Evolutionary conservation across 2,888 invertebrate genomes (phyloP).

Genomic region (Eretmocerus hayati): DNA sequence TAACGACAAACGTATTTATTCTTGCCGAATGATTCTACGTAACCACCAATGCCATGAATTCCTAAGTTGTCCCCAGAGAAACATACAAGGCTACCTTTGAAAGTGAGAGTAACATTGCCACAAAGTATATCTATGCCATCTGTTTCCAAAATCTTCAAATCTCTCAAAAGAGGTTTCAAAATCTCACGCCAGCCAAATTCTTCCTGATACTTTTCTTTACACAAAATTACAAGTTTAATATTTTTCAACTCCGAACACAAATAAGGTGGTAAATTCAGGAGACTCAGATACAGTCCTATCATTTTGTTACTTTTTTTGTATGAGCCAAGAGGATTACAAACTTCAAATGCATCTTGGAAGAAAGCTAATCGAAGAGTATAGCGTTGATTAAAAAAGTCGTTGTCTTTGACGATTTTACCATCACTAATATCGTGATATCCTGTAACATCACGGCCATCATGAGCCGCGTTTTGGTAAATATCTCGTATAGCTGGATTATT

Average conservation of each 20-base stretch:
- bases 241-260: slow-evolving; percentile 26
- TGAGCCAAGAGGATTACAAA: slow-evolving; percentile 33
- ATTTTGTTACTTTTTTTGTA: slow-evolving; percentile 29
- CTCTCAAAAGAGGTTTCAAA: slow-evolving; percentile 24
- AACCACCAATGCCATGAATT: slow-evolving; percentile 31
- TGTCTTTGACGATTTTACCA: slow-evolving; percentile 2
- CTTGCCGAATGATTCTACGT: too few relatives aligned
- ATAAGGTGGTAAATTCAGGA: slow-evolving; percentile 27
- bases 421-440: slow-evolving; percentile 9
- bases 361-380: slow-evolving; percentile 20
- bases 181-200: slow-evolving; percentile 25
- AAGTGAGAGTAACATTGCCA: neutral
- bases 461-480: too few relatives aligned
- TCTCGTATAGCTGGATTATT: too few relatives aligned
- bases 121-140: slow-evolving; percentile 10
- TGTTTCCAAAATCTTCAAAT: slow-evolving; percentile 27
- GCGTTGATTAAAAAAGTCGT: slow-evolving; percentile 8
- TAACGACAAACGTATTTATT: too few relatives aligned
- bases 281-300: slow-evolving; percentile 28
- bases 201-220: slow-evolving; percentile 26
- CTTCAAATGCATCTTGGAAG: slow-evolving; percentile 32
- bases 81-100: slow-evolving; percentile 24
- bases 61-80: slow-evolving; percentile 14
- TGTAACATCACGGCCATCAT: too few relatives aligned
- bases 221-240: slow-evolving; percentile 29